These are phyloP conservation scores for Drosophila rhopaloa DNA, from an alignment of 1,140 invertebrate genomes.

Conservation along the genomic window DNA sequence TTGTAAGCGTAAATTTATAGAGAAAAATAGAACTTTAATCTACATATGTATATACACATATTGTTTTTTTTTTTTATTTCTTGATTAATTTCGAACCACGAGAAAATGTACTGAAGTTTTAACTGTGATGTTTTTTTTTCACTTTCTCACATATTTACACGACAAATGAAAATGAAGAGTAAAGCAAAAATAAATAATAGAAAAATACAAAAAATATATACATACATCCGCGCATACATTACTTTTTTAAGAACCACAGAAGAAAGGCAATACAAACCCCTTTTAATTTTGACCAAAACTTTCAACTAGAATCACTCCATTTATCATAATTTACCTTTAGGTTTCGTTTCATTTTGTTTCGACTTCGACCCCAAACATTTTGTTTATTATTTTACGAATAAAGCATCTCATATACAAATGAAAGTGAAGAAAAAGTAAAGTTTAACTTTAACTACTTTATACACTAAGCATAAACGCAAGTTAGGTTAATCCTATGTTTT, in stretches of 20 bases:
- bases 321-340: slow-evolving; percentile 24
- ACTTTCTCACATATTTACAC: slow-evolving; percentile 75
- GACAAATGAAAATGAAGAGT: slow-evolving; percentile 19
- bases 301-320: slow-evolving; percentile 55
- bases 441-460: slow-evolving; percentile 43
- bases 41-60: slow-evolving; percentile 38
- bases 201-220: slow-evolving; percentile 35
- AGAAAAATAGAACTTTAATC: slow-evolving; percentile 35
- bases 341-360: slow-evolving; percentile 17
- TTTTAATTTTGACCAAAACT: slow-evolving; percentile 33
- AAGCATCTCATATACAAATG: slow-evolving; percentile 60
- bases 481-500: slow-evolving; percentile 9
- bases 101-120: slow-evolving; percentile 81
- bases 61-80: slow-evolving; percentile 37
- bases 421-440: slow-evolving; percentile 19
- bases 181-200: slow-evolving; percentile 21
- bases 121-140: slow-evolving; percentile 80
- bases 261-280: slow-evolving; percentile 32
- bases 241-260: slow-evolving; percentile 15
- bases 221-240: slow-evolving; percentile 20
- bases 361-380: slow-evolving; percentile 1
- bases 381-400: slow-evolving; percentile 42
- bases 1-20: slow-evolving; percentile 47
- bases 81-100: slow-evolving; percentile 61
- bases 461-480: slow-evolving; percentile 28